phyloP scores from a whole-genome alignment of 2,888 invertebrate genomes.

The Cantharis rufa region DNA sequence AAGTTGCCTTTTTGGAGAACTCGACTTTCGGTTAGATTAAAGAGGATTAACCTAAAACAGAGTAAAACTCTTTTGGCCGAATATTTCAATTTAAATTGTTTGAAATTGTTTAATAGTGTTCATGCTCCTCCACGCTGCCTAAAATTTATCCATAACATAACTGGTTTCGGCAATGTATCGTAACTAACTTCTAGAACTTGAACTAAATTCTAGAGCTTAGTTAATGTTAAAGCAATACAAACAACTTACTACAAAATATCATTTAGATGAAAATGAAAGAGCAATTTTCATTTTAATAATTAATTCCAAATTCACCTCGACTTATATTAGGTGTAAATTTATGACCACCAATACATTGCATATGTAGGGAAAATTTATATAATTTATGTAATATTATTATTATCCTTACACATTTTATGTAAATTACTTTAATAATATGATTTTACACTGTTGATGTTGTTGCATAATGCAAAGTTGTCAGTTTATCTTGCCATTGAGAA shows the following conservation, averaged over 20 bases:
- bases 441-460: too few relatives aligned
- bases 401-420: too few relatives aligned
- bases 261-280: neutral
- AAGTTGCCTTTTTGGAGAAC: constrained; percentile 51
- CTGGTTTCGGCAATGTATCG: neutral
- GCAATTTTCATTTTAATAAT: too few relatives aligned
- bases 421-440: too few relatives aligned
- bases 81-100: constrained; percentile 45
- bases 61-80: constrained; percentile 41
- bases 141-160: neutral
- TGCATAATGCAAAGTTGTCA: too few relatives aligned
- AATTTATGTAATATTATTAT: too few relatives aligned
- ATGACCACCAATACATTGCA: too few relatives aligned
- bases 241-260: neutral
- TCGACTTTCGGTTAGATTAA: constrained; percentile 49
- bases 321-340: too few relatives aligned
- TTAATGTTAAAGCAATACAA: neutral
- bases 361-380: too few relatives aligned
- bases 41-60: constrained; percentile 47
- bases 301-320: too few relatives aligned
- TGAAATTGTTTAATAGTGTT: constrained; percentile 28
- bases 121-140: neutral
- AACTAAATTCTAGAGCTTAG: neutral
- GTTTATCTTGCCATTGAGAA: too few relatives aligned
- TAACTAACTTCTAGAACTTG: neutral